Conservation (phyloP, 2,113 vertebrate species). For the Rhea americana region DNA sequence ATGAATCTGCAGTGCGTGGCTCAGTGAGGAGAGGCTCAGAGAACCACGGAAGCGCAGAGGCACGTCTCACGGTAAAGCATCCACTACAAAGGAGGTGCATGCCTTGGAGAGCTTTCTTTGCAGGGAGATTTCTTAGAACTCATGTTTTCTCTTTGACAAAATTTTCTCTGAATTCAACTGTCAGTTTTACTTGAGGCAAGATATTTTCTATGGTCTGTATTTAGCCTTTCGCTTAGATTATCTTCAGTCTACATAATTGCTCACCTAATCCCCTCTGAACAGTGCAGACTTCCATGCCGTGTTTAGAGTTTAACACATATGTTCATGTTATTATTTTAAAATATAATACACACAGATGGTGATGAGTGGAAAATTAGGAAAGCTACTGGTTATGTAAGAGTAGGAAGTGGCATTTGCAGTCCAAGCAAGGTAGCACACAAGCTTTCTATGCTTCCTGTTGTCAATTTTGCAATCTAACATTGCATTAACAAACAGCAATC, state of each 20-base stretch:
- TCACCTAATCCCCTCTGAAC: not conserved
- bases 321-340: conserved; percentile 25
- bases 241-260: conserved; percentile 13
- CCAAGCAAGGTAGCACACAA: conserved; percentile 33
- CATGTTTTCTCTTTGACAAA: not conserved
- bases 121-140: not conserved
- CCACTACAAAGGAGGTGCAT: rapidly evolving
- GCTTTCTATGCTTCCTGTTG: conserved; percentile 32
- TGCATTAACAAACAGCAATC: conserved; percentile 33
- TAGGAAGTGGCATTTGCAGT: conserved; percentile 23
- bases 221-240: conserved; percentile 30
- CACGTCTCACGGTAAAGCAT: not conserved
- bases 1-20: not conserved
- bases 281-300: not conserved
- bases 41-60: not conserved
- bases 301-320: not conserved
- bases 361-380: conserved; percentile 36
- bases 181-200: not conserved
- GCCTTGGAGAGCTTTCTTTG: not conserved
- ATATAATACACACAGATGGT: conserved; percentile 37
- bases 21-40: not conserved
- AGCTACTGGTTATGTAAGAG: conserved; percentile 21
- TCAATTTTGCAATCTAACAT: conserved; percentile 48
- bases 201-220: not conserved
- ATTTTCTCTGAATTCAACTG: not conserved